Evolutionary conservation across 2,888 invertebrate genomes (phyloP).

Genomic region (Mythimna albipuncta): DNA sequence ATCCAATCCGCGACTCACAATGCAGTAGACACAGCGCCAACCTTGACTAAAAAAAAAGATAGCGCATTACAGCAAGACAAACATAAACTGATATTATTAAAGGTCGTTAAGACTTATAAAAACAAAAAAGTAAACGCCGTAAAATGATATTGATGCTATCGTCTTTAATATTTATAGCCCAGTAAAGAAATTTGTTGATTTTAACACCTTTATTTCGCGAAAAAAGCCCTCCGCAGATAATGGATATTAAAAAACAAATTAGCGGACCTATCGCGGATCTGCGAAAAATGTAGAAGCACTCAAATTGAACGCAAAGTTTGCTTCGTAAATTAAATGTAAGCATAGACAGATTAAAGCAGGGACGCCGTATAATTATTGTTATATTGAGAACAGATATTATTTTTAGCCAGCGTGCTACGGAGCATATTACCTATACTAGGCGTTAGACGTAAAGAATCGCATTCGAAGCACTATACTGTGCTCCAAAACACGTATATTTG

Average conservation of each 20-base stretch:
- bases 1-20: too few relatives aligned
- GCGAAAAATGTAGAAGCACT: conserved; percentile 58
- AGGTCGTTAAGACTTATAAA: conserved; percentile 10
- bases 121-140: conserved; percentile 21
- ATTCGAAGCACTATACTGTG: too few relatives aligned
- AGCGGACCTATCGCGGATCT: conserved; percentile 63
- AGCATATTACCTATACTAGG: too few relatives aligned
- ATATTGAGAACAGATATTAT: conserved; percentile 14
- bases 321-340: conserved; percentile 84
- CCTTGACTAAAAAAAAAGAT: too few relatives aligned
- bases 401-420: background rate
- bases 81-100: background rate
- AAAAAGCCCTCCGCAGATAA: conserved; percentile 45
- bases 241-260: conserved; percentile 67
- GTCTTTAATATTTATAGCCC: conserved; percentile 46
- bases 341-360: conserved; percentile 69
- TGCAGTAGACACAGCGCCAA: too few relatives aligned
- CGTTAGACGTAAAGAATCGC: too few relatives aligned
- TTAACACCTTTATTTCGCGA: conserved; percentile 60
- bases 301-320: conserved; percentile 70
- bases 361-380: conserved; percentile 19
- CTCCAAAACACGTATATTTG: too few relatives aligned
- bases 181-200: conserved; percentile 57
- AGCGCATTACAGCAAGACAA: too few relatives aligned
- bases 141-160: conserved; percentile 46